Evolutionary conservation across 53 echinoderm and acorn worm species (phyloP), one percentile per base, ranked within the genome.

Genomic region (Holothuria leucospilota): DNA sequence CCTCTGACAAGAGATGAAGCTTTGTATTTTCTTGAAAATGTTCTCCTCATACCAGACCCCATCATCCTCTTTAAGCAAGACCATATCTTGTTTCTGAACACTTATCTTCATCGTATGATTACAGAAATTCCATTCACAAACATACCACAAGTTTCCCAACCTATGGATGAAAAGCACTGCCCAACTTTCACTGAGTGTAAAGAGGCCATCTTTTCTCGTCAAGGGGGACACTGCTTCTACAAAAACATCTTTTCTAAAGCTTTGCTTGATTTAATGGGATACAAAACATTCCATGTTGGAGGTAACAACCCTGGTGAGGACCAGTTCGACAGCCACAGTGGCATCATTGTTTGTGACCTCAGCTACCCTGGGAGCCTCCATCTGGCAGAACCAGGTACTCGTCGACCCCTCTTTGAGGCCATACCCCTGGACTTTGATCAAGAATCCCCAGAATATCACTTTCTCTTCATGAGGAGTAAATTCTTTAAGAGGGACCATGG

Each of bases 181-280:
- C 79, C 79, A 10, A 79, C 79, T 8, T 79, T 79, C 5, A 59
- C 53, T 23, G 79, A 79, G 25, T 79, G 79, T 71, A 90, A 90
- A 30, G 39, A 29, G 5, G 86, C 85, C 25, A 59, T 90, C 42
- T 85, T 81, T 39, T 28, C 21, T 29, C 85, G 62, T 12, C 2
- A 70, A 5, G 90, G 90, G 14, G 90, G 90, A 29, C 81, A 86
- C 21, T 90, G 90, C 81, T 90, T 80, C 70, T 79, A 85, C 42
- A 85, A 86, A 21, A 86, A 69, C n/a, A 41, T 71, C 14, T 81
- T 71, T 38, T 79, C 69, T 20, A 46, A 62, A 15, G 70, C 74
- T 8, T 69, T 90, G 11, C 69, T 90, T 26, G 69, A 71, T 49
- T 42, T 86, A 12, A 11, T 90, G 61, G 90, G 86, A 12, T 90